Conservation (phyloP, 37 sponge, comb jelly and placozoan genomes). For the Crambe crambe region DNA sequence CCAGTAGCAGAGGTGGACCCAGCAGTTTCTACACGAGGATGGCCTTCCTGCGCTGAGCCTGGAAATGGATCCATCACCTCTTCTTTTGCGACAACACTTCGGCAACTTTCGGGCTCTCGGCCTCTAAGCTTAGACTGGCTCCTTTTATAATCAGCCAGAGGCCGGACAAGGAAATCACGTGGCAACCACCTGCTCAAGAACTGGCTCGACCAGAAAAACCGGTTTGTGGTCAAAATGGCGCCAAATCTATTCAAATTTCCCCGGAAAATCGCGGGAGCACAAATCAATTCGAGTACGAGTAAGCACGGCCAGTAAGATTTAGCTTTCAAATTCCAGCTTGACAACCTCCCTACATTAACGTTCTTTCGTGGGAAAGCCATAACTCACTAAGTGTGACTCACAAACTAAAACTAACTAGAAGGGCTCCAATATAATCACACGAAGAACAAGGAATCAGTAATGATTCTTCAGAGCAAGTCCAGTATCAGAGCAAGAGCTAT, state of each 20-base stretch:
- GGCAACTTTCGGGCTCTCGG: constrained; percentile 20
- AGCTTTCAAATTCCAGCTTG: not conserved
- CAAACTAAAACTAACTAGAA: no score
- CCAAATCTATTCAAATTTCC: constrained; percentile 3
- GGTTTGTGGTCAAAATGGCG: constrained; percentile 33
- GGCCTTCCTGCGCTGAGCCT: constrained; percentile 47
- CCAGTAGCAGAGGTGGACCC: constrained; percentile 65
- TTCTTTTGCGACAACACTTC: constrained; percentile 32
- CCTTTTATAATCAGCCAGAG: constrained; percentile 47
- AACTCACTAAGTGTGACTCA: no score
- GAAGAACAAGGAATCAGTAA: no score
- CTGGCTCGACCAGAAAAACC: constrained; percentile 38
- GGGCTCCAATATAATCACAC: no score
- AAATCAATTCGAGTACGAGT: no score
- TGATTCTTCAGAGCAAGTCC: no score
- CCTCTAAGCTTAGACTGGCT: not conserved
- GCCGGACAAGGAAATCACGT: constrained; percentile 47
- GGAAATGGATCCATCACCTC: constrained; percentile 49
- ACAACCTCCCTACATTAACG: not conserved
- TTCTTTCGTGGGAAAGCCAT: no score
- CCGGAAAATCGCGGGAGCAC: no score
- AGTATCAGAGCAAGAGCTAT: no score
- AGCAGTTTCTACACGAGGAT: constrained; percentile 50
- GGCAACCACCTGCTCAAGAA: constrained; percentile 7
- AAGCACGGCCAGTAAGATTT: no score